phyloP scores from a whole-genome alignment of 2,113 vertebrate genomes.

The Neogobius melanostomus region DNA sequence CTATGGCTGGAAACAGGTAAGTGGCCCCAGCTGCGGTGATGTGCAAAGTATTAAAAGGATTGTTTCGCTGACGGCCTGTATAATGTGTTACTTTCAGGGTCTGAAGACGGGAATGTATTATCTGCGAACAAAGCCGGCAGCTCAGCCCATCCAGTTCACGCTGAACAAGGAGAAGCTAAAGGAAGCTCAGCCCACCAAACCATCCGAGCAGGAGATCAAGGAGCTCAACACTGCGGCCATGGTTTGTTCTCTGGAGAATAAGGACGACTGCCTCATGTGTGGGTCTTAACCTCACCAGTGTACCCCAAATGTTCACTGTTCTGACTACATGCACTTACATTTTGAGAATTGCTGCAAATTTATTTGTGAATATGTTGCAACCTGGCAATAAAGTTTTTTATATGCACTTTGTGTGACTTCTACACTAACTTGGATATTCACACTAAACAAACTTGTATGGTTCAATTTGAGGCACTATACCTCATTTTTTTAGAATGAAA shows the following conservation, averaged over 20 bases:
- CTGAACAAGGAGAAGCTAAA: slow-evolving; percentile 95
- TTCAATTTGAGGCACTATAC: no score
- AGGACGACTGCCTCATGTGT: slow-evolving; percentile 94
- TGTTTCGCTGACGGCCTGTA: fast-evolving
- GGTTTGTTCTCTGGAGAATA: slow-evolving; percentile 95
- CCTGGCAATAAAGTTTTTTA: background rate
- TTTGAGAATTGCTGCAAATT: no score
- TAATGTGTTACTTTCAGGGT: slow-evolving; percentile 73
- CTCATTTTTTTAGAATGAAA: no score
- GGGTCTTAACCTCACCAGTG: slow-evolving; percentile 75
- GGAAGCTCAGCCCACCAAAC: slow-evolving; percentile 66
- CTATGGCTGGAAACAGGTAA: slow-evolving; percentile 95
- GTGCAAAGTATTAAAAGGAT: background rate
- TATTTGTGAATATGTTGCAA: slow-evolving; percentile 19
- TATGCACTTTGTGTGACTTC: background rate
- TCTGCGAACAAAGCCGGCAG: slow-evolving; percentile 92
- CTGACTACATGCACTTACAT: background rate
- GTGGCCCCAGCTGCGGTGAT: background rate
- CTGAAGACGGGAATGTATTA: slow-evolving; percentile 99
- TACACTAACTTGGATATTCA: no score
- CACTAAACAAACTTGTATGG: no score
- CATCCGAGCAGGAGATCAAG: slow-evolving; percentile 77
- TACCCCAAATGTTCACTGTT: background rate
- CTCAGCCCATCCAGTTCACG: slow-evolving; percentile 98
- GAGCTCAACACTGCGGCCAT: slow-evolving; percentile 92